Evolutionary conservation across 2,797 vertebrate species (phyloP).

Genomic region (Syngnathus rostellatus): DNA sequence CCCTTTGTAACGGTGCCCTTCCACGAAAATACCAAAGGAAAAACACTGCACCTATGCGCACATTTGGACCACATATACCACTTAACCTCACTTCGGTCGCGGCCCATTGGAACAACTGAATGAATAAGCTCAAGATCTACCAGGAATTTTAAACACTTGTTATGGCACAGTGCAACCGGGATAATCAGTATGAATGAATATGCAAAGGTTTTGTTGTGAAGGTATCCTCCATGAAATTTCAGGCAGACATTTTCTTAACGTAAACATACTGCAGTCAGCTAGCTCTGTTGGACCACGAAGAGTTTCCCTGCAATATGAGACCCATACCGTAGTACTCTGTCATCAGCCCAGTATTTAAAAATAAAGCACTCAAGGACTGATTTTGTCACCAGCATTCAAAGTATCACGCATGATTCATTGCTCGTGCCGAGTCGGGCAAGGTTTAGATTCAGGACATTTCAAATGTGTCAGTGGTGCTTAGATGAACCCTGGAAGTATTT

Average conservation of each 20-base stretch:
- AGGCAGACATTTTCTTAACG: neutral
- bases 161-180: neutral
- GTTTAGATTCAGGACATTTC: constrained; percentile 27
- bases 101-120: no score
- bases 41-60: no score
- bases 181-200: neutral
- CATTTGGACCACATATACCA: no score
- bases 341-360: constrained; percentile 50
- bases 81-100: no score
- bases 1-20: no score
- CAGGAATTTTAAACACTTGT: neutral
- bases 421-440: constrained; percentile 11
- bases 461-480: constrained; percentile 23
- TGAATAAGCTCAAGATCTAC: no score
- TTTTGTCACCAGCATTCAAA: constrained; percentile 30
- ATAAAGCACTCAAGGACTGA: constrained; percentile 43
- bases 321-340: constrained; percentile 7
- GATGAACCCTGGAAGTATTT: constrained; percentile 17
- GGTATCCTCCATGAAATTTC: neutral
- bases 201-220: neutral
- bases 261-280: neutral
- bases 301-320: constrained; percentile 30
- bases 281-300: constrained; percentile 14
- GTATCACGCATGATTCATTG: constrained; percentile 38
- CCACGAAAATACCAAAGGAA: no score